Percentiles rank a stretch among this genome's conserved stretches.
phyloP scores from a whole-genome alignment of 2,113 vertebrate genomes.

The Perccottus glenii region DNA sequence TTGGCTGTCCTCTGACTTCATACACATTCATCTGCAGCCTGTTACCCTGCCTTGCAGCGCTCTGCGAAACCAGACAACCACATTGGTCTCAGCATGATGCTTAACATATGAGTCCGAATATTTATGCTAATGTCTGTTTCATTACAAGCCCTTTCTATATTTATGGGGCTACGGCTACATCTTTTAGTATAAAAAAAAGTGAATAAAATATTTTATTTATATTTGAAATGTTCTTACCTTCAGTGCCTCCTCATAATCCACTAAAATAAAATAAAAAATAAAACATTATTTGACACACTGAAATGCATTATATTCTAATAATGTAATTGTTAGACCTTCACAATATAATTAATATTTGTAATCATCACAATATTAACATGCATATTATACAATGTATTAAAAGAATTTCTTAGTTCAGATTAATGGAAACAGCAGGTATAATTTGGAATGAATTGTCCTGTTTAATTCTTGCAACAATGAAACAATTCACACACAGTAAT shows the following conservation, averaged over 20 bases:
- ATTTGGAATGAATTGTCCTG: too few species aligned
- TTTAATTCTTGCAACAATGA: too few species aligned
- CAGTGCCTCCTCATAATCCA: constrained; percentile 79
- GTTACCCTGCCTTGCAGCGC: constrained; percentile 76
- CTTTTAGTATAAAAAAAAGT: not conserved
- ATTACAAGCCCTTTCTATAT: too few species aligned
- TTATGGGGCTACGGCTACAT: not conserved
- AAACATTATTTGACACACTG: not conserved
- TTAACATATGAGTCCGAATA: not conserved
- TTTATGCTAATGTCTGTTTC: too few species aligned
- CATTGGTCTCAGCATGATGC: not conserved
- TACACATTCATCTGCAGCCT: constrained; percentile 80
- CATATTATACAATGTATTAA: too few species aligned
- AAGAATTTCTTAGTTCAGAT: too few species aligned
- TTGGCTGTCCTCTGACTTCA: constrained; percentile 69
- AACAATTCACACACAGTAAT: too few species aligned
- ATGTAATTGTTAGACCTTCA: too few species aligned
- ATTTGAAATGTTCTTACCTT: constrained; percentile 60
- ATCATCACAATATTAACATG: too few species aligned
- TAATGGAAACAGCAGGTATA: too few species aligned
- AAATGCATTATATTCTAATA: not conserved
- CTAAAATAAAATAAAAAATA: constrained; percentile 60
- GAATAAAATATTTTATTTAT: not conserved
- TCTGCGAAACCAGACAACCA: constrained; percentile 37
- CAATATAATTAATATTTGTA: too few species aligned